Percentiles rank a stretch among this genome's conserved stretches.
Conservation (phyloP, 2,888 invertebrate species). For the Parnassius orleans region DNA sequence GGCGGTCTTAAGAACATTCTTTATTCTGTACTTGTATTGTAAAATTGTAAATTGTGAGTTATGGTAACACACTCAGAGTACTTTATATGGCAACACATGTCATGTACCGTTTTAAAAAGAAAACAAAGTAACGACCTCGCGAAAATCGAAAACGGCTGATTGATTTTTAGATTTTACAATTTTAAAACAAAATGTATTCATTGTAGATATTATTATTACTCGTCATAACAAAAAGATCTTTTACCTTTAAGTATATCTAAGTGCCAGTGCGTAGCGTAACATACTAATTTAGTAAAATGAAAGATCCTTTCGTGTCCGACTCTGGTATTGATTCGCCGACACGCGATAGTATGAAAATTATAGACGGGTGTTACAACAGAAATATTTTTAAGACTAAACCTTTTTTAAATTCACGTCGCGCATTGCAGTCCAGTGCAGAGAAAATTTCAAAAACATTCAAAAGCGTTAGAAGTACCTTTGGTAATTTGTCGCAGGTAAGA, state of each 20-base stretch:
- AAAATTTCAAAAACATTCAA: slow-evolving; percentile 85
- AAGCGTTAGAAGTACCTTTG: slow-evolving; percentile 83
- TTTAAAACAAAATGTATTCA: slow-evolving; percentile 42
- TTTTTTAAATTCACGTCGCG: slow-evolving; percentile 83
- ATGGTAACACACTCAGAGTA: too few species aligned
- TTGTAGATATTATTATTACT: slow-evolving; percentile 27
- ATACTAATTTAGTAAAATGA: slow-evolving; percentile 51
- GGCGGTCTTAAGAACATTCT: too few species aligned
- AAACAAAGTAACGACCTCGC: slow-evolving; percentile 48
- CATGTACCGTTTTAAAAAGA: slow-evolving; percentile 34
- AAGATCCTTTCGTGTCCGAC: slow-evolving; percentile 70
- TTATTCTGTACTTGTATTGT: too few species aligned
- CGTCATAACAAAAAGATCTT: too few species aligned
- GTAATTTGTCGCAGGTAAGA: slow-evolving; percentile 84
- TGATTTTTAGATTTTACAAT: slow-evolving; percentile 41
- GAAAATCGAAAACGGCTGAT: slow-evolving; percentile 38
- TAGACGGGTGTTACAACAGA: slow-evolving; percentile 71
- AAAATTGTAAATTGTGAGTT: too few species aligned
- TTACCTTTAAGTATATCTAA: slow-evolving; percentile 2
- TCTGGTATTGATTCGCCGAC: slow-evolving; percentile 70
- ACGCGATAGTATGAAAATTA: slow-evolving; percentile 63
- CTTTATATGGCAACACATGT: slow-evolving; percentile 28
- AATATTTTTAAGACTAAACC: slow-evolving; percentile 68
- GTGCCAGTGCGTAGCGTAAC: slow-evolving; percentile 26
- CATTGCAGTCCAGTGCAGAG: slow-evolving; percentile 84